Base-by-base conservation (phyloP, 2,113 vertebrate genomes). In the Pedionomus torquatus region DNA sequence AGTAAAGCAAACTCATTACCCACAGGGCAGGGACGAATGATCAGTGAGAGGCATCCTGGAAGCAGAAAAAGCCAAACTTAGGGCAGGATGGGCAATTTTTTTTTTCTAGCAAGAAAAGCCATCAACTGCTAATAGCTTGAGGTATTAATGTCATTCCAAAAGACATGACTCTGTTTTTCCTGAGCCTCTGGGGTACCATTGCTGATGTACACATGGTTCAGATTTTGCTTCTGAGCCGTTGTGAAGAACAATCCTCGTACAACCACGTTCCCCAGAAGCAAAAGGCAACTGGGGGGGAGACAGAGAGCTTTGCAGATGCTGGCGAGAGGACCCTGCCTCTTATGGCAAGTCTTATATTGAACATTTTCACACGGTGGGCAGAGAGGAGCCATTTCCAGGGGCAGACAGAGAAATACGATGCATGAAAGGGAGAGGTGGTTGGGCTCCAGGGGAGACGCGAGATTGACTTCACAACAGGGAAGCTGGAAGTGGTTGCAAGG, bases 121-220 rank as follows among this genome's bases (percentile, higher is more conserved):
- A 7, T 9, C 11, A 58, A n/a, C 14, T 49, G 12, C 10, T 8
- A 7, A 5, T 4, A 48, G 74, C 7, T 41, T 24, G 26, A 74
- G 12, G 11, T 31, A 28, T 12, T 57, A 5, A 15, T 20, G 43
- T 8, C 5, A 13, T 43, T 24, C 25, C 63, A 28, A 33, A 60
- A 21, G 69, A 9, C 6, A 9, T 1, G 5, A 43, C 19, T 60
- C 39, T 37, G 17, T 3, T n/a, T 10, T 37, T 33, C 15, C 19
- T 57, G 7, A n/a, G 44, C 31, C 7, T 3, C 3, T 8, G 25
- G 4, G 2, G 11, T 30, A 17, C n/a, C 3, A 0, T 2, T 11
- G 30, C 5, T n/a, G 37, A 16, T 61, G 10, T 2, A 15, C 15
- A 5, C 1, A 0, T 10, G 55, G 37, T 30, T n/a, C 13, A 44